phyloP scores from a whole-genome alignment of 2,888 invertebrate genomes.

The Candidula unifasciata region DNA sequence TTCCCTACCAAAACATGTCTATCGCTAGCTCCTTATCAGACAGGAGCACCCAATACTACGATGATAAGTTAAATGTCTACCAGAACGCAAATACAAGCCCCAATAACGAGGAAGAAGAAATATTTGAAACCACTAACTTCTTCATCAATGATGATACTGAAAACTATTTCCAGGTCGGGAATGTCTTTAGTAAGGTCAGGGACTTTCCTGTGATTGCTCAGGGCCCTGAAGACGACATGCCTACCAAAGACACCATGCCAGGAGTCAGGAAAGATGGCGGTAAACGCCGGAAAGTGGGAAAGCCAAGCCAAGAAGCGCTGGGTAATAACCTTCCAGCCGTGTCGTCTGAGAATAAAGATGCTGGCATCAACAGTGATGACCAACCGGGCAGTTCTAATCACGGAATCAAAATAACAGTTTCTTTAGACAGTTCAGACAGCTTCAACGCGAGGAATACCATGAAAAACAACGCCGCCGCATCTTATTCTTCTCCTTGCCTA shows the following conservation, averaged over 20 bases:
- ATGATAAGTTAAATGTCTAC: neutral
- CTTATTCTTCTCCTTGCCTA: neutral
- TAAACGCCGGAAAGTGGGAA: conserved; percentile 19
- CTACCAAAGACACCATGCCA: neutral
- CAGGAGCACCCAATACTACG: neutral
- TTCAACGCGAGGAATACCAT: neutral
- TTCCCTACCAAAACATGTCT: too few relatives aligned
- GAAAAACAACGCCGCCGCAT: neutral
- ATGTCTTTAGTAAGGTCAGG: neutral
- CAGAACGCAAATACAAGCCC: conserved; percentile 30
- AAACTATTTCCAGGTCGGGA: neutral
- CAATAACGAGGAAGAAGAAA: neutral
- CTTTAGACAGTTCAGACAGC: neutral
- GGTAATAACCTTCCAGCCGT: neutral
- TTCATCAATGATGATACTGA: neutral
- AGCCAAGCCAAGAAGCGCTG: neutral
- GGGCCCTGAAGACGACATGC: neutral
- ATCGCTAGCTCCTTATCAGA: too few relatives aligned
- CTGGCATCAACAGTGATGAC: too few relatives aligned
- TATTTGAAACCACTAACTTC: neutral
- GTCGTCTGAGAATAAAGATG: neutral
- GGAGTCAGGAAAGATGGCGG: conserved; percentile 42
- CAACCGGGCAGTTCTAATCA: neutral
- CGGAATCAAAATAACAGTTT: neutral
- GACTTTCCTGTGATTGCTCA: neutral